Conservation (phyloP, 2,113 vertebrate genomes). For the Chaetura pelagica region DNA sequence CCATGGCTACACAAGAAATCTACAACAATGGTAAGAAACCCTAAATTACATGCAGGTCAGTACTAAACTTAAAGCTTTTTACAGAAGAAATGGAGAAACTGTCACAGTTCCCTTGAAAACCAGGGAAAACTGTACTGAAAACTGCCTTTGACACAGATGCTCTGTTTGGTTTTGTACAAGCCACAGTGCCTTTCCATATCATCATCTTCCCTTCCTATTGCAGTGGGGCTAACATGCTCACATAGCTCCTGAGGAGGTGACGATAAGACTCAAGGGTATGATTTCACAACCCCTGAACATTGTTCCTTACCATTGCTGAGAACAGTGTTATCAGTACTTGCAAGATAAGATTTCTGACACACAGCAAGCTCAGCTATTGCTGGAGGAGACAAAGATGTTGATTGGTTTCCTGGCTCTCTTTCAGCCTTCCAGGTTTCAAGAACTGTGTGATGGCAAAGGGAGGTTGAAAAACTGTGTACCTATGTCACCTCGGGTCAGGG, state of each 20-base stretch:
- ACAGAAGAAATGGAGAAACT: neutral
- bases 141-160: neutral
- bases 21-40: neutral
- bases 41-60: neutral
- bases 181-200: neutral
- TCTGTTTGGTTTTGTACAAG: neutral
- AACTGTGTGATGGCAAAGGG: neutral
- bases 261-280: rapidly evolving
- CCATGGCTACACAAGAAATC: neutral
- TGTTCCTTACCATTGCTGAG: neutral
- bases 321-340: neutral
- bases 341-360: neutral
- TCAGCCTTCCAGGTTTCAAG: neutral
- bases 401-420: neutral
- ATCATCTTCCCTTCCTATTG: neutral
- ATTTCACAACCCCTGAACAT: neutral
- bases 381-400: neutral
- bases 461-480: neutral
- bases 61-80: neutral
- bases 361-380: neutral
- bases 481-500: neutral
- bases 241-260: neutral
- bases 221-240: neutral
- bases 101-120: neutral
- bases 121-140: neutral